phyloP scores from a whole-genome alignment of 2,113 vertebrate genomes.

The Psephotus haematonotus region DNA sequence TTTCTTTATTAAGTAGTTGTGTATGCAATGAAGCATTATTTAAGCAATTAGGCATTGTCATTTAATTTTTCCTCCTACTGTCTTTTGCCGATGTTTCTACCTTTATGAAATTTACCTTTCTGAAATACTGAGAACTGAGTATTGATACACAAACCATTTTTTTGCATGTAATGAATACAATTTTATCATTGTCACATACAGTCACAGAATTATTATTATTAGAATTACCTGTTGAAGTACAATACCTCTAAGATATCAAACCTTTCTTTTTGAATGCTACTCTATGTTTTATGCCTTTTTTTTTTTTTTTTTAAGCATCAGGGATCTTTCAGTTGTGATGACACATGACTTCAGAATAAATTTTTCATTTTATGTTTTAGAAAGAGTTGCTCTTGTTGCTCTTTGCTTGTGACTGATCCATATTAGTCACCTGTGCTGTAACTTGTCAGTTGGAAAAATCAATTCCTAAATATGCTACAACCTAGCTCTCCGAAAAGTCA shows the following conservation, averaged over 20 bases:
- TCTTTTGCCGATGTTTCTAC: background rate
- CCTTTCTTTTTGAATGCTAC: background rate
- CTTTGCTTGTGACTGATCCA: background rate
- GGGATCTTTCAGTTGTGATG: background rate
- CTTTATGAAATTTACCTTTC: background rate
- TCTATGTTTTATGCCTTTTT: background rate
- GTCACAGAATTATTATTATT: background rate
- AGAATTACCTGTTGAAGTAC: background rate
- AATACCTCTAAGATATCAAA: background rate
- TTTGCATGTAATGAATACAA: background rate
- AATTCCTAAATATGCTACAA: background rate
- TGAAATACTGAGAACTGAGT: background rate
- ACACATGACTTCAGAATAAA: background rate
- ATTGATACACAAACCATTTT: background rate
- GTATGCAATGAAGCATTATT: background rate
- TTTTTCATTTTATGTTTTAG: background rate
- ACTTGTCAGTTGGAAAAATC: background rate
- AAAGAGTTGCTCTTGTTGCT: background rate
- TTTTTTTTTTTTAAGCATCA: background rate
- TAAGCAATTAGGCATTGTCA: background rate
- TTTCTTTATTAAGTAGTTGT: background rate
- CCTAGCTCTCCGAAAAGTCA: background rate
- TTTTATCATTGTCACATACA: background rate
- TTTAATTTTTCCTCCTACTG: background rate
- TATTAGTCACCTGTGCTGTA: background rate